Base-by-base conservation (phyloP, 2,113 vertebrate genomes). In the Otis tarda region DNA sequence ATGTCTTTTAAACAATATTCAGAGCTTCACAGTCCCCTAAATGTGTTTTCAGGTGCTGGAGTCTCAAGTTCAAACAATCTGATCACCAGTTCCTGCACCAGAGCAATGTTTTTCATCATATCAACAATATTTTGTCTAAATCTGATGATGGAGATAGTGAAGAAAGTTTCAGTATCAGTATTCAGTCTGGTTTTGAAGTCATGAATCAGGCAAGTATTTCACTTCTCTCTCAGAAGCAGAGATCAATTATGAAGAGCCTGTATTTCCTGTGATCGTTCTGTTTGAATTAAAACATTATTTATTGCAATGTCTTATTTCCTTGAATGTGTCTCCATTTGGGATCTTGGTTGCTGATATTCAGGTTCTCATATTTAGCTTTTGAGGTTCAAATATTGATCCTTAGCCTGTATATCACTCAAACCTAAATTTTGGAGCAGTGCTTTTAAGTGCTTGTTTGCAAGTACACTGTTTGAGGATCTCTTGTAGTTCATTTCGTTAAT, bases 61-160 rank as follows among this genome's bases (percentile, higher is more conserved):
- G 99, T 97, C 99, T 99, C 73, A 99, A 99, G 97, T 99, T 99
- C 96, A 99, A 99, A 95, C 99, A 99, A 89, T 99, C 99, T 2
- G 99, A 99, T 97, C 99, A 99, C 92, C 99, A 99, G 94, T 99
- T 99, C 95, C 98, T 99, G 92, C 99, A 99, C 95, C 99, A 99
- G 94, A 99, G 99, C 97, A 99, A 99, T 27, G 99, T 99, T 79
- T 99, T 99, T 97, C 99, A 99, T 98, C 99, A 99, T 96, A 99
- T 99, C 97, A 99, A 99, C 98, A 99, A 99, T 83, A 99, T 99
- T 97, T 97, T 99, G 94, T 99, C 99, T 67, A 99, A 99, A 97
- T 99, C 99, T 9, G 99, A 99, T 69, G 99, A 99, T 88, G 99
- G 99, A 39, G 99, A 99, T 93, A 99, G 99, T 20, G 99, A 99